Evolutionary conservation across 2,113 vertebrate genomes (phyloP), one percentile per base, ranked within the genome.

Genomic region (Nettapus auritus): DNA sequence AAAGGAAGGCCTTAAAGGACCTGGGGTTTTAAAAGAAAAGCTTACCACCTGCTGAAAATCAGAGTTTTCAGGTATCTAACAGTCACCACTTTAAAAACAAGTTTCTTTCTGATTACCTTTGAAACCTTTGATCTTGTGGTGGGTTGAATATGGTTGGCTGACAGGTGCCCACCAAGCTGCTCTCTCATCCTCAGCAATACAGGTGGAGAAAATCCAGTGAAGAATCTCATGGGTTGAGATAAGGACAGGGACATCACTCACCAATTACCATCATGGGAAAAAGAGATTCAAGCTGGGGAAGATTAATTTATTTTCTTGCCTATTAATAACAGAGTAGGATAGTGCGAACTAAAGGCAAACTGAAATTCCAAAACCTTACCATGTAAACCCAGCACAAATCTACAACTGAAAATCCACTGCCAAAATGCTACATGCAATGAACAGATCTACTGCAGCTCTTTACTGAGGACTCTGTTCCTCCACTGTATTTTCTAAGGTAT

Each of bases 241-340:
- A 62, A 44, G 17, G 13, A 44, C 36, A 36, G 46, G 63, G 20
- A 52, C 12, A 60, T 60, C 33, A 31, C 31, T 53, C 42, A 55
- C 8, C 33, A 70, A 3, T 53, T 68, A 20, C 9, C 2, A 8
- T n/a, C 29, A n/a, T 7, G 2, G 63, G 3, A 2, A 8, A 52
- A 25, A 60, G 6, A 44, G 10, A 31, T 38, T 40, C 62, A 63
- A 38, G 29, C 48, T 18, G 31, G 20, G 20, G 16, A 68, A 60
- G 12, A 60, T 42, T 50, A 25, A 50, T 66, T 40, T 59, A 34
- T 22, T 60, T 69, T 78, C 6, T 36, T 60, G 21, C 19, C 33
- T 18, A 46, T 55, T 63, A 55, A 79, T 79, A 38, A 48, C 22
- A 55, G 18, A 34, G 28, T 23, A 56, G 18, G 66, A 71, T n/a